phyloP scores from a whole-genome alignment of 2,888 invertebrate genomes.

The Nowickia ferox region DNA sequence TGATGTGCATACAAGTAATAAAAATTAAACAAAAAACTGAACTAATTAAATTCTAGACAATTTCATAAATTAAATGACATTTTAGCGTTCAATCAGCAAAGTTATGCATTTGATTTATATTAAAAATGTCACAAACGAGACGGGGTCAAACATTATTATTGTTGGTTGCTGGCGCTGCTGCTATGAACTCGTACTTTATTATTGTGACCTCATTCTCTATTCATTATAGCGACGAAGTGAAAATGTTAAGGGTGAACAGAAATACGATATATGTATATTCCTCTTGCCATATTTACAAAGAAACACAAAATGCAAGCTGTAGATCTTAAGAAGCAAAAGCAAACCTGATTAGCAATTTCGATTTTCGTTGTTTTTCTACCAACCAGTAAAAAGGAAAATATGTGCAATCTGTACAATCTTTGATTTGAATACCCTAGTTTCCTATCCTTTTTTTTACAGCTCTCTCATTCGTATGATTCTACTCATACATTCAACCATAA shows the following conservation, averaged over 20 bases:
- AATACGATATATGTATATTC: neutral
- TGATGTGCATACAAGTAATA: too few species aligned
- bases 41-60: slow-evolving; percentile 34
- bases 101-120: slow-evolving; percentile 64
- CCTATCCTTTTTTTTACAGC: neutral
- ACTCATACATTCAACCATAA: neutral
- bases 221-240: neutral
- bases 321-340: neutral
- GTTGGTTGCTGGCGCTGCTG: slow-evolving; percentile 4
- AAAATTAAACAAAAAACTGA: neutral
- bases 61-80: slow-evolving; percentile 63
- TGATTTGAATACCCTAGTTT: slow-evolving; percentile 2
- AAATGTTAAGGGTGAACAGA: slow-evolving; percentile 2
- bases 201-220: slow-evolving; percentile 35
- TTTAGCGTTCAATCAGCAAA: slow-evolving; percentile 61
- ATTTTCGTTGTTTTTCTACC: too few species aligned
- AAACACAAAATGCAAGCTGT: neutral
- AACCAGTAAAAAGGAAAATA: too few species aligned
- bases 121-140: slow-evolving; percentile 55
- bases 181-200: too few species aligned
- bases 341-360: too few species aligned
- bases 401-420: too few species aligned
- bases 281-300: neutral
- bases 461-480: neutral
- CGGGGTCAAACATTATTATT: slow-evolving; percentile 49